Percentiles rank a stretch among this genome's conserved stretches.
Evolutionary conservation across 53 echinoderm and acorn worm species (phyloP).

Genomic region (Stichopus horrens): DNA sequence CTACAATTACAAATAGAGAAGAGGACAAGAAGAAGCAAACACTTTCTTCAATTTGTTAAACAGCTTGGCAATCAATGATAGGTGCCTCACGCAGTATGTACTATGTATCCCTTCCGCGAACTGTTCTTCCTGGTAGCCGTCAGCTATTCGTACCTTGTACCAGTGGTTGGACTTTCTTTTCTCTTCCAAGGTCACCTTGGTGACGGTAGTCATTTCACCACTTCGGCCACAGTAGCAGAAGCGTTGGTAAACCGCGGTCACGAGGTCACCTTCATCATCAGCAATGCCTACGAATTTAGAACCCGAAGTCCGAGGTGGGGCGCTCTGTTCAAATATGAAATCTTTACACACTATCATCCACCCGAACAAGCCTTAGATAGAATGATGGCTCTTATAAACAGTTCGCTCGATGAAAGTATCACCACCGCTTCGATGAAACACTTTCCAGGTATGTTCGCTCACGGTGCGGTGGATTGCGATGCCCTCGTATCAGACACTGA

Average conservation of each 20-base stretch:
- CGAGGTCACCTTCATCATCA: constrained; percentile 53
- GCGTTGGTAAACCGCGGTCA: constrained; percentile 43
- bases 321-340: constrained; percentile 37
- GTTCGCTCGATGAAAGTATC: constrained; percentile 39
- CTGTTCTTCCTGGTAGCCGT: not conserved
- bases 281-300: constrained; percentile 49
- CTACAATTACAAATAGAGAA: no score
- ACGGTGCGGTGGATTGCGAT: constrained; percentile 49
- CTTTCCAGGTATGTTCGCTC: not conserved
- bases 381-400: constrained; percentile 10
- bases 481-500: constrained; percentile 55
- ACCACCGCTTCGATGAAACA: not conserved
- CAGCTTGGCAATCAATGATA: no score
- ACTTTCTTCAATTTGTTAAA: no score
- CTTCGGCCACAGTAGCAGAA: constrained; percentile 43
- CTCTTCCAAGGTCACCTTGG: constrained; percentile 11
- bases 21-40: no score
- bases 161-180: constrained; percentile 7
- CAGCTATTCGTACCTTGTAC: not conserved
- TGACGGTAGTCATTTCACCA: constrained; percentile 54
- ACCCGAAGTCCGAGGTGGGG: constrained; percentile 34
- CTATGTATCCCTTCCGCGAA: not conserved
- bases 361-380: constrained; percentile 33
- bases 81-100: not conserved
- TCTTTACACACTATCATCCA: constrained; percentile 53